Percentiles rank a stretch among this genome's conserved stretches.
phyloP scores from a whole-genome alignment of 2,888 invertebrate genomes.

The Apocheima hispidaria region DNA sequence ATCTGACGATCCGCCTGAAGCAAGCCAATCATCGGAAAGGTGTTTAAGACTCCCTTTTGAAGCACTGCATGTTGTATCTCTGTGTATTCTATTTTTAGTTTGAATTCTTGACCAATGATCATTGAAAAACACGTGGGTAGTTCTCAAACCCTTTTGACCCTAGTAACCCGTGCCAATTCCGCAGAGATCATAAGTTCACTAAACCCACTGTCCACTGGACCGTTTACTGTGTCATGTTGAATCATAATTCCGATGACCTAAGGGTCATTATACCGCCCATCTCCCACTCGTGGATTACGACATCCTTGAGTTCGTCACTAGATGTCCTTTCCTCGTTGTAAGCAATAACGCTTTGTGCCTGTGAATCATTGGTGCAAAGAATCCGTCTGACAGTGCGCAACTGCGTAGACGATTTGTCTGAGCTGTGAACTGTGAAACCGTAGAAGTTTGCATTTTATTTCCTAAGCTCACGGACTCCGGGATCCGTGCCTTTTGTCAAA shows the following conservation, averaged over 20 bases:
- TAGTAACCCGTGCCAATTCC: background rate
- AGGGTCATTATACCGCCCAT: background rate
- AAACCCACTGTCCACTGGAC: background rate
- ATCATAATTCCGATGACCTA: conserved; percentile 3
- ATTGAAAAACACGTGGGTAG: background rate
- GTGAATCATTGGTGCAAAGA: no score
- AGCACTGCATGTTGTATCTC: no score
- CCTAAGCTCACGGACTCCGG: no score
- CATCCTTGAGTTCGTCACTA: background rate
- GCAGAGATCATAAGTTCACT: background rate
- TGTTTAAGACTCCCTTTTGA: no score
- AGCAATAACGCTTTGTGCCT: background rate
- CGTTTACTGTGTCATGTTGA: background rate
- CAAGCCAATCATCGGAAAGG: no score
- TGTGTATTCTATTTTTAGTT: background rate
- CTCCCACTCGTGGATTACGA: background rate
- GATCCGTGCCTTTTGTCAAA: no score
- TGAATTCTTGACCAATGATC: background rate
- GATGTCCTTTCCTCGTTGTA: background rate
- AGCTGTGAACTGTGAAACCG: no score
- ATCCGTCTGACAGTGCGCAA: no score
- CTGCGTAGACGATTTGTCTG: no score
- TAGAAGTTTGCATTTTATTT: no score
- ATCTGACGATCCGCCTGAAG: no score
- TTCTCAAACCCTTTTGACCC: background rate